Base-by-base conservation (phyloP, 1,140 invertebrate genomes). In the Drosophila sp. region DNA sequence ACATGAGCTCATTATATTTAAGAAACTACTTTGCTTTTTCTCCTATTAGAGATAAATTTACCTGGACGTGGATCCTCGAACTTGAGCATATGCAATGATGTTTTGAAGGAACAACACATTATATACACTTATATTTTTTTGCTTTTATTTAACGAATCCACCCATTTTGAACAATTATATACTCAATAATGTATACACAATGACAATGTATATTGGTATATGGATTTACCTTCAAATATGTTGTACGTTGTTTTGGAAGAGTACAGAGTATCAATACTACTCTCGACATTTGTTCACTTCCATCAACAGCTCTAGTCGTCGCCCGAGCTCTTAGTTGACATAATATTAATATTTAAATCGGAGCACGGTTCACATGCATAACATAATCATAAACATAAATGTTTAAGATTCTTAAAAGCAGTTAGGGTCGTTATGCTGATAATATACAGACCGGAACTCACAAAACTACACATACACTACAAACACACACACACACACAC, bases 291-390 rank as follows among this genome's bases (percentile, higher is more conserved):
- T 14, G 45, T 14, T 59, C n/a, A 40, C 45, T 32, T 41, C 34
- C 34, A 50, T 32, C 14, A 58, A 16, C n/a, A 50, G 34, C 67
- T 65, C 67, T 57, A 71, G 67, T 64, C 46, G 67, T 64, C 46
- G 36, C 14, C 25, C 40, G 59, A 70, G 50, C 48, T 54, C 46
- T 32, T 63, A 54, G 32, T 54, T 71, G 41, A 56, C 25, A 34
- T 40, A 63, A 29, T 40, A 21, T 43, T 27, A 36, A 34, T 40
- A 48, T 27, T 14, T 14, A 13, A 14, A 25, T 9, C 29, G 13
- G 43, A 48, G 57, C 16, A 59, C 29, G 18, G 43, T 48, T 48
- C 29, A 29, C 11, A 58, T 38, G 34, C 38, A 41, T 56, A 41
- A 56, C 32, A 27, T 41, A 41, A 56, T 56, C 36, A 51, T 53